These are phyloP conservation scores for Aselliscus stoliczkanus DNA, from an alignment of 2,797 vertebrate genomes.

Conservation along the genomic window DNA sequence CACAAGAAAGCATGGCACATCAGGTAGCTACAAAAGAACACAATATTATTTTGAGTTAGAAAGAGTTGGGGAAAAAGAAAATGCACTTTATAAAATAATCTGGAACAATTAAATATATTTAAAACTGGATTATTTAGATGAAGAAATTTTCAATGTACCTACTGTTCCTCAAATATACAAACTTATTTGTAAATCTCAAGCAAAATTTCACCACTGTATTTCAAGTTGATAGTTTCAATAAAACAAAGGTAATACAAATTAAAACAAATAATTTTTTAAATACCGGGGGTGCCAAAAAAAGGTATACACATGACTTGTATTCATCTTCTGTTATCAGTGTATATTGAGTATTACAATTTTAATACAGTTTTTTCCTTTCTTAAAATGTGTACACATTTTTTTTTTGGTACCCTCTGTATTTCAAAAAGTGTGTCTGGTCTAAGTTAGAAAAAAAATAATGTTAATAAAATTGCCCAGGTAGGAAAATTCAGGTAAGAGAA, in stretches of 20 bases:
- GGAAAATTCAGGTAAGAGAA: not conserved
- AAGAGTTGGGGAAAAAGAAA: slow-evolving; percentile 20
- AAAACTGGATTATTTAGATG: not conserved
- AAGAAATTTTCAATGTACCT: not conserved
- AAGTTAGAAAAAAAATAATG: not conserved
- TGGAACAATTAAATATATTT: not conserved
- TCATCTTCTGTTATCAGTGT: too few relatives aligned
- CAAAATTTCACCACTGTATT: not conserved
- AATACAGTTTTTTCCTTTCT: too few relatives aligned
- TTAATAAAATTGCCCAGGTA: slow-evolving; percentile 11
- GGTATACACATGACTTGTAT: too few relatives aligned
- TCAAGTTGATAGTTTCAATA: not conserved
- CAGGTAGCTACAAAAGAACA: slow-evolving; percentile 38
- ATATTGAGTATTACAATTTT: too few relatives aligned
- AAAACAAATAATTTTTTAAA: not conserved
- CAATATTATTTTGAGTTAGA: not conserved
- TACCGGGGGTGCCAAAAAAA: not conserved
- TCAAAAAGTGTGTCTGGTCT: not conserved
- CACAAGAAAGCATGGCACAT: slow-evolving; percentile 85
- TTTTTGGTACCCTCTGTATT: not conserved
- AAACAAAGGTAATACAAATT: not conserved
- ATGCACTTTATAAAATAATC: slow-evolving; percentile 1
- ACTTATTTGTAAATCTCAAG: slow-evolving; percentile 6
- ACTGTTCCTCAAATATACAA: not conserved
- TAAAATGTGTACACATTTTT: too few relatives aligned